These are phyloP conservation scores for Centroberyx gerrardi DNA, from an alignment of 2,797 vertebrate species.

Conservation along the genomic window DNA sequence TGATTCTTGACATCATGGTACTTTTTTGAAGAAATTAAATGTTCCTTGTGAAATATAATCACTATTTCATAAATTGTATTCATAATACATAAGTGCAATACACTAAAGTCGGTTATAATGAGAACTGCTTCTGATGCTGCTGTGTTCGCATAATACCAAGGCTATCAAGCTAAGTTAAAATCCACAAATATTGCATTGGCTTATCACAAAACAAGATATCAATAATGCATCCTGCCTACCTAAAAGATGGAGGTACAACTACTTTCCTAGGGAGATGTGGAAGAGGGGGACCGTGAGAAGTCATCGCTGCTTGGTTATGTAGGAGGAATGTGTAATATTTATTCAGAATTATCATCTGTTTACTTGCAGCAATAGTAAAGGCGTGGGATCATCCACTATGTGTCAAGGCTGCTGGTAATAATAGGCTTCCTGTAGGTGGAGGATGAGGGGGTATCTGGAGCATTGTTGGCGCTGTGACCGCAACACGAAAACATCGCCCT, in stretches of 20 bases:
- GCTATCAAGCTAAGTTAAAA: conserved; percentile 8
- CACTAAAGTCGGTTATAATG: neutral
- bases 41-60: neutral
- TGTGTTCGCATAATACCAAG: neutral
- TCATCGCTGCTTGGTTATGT: conserved; percentile 10
- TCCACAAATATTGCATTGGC: neutral
- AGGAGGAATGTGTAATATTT: conserved; percentile 45
- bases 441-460: conserved; percentile 40
- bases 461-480: conserved; percentile 22
- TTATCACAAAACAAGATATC: conserved; percentile 23
- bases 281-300: conserved; percentile 25
- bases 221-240: conserved; percentile 38
- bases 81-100: too few relatives aligned
- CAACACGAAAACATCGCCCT: conserved; percentile 39
- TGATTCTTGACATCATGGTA: neutral
- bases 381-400: conserved; percentile 31
- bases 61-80: too few relatives aligned
- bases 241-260: conserved; percentile 26
- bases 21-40: neutral
- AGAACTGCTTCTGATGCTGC: neutral
- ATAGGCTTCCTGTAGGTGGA: conserved; percentile 49
- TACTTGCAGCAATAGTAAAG: conserved; percentile 42
- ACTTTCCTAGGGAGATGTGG: neutral
- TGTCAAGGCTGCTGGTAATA: conserved; percentile 39
- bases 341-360: conserved; percentile 36